These are phyloP conservation scores for Copidosoma aretas DNA, from an alignment of 2,888 invertebrate genomes.

Conservation along the genomic window DNA sequence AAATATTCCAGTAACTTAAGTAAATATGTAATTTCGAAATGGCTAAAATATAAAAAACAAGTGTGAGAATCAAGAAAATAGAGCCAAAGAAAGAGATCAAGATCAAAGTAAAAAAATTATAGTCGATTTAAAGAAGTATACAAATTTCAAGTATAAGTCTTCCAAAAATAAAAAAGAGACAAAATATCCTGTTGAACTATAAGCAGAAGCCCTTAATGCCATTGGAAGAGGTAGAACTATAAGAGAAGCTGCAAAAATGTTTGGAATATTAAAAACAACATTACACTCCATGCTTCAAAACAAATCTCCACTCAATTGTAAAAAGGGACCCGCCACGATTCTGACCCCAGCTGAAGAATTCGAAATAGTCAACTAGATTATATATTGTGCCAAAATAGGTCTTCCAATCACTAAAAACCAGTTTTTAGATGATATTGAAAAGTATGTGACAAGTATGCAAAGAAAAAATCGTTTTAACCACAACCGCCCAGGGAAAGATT, in stretches of 20 bases:
- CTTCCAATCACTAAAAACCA: slow-evolving; percentile 23
- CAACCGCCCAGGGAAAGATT: slow-evolving; percentile 23
- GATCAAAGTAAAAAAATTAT: too few species aligned
- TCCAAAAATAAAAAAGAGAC: too few species aligned
- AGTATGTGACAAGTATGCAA: neutral
- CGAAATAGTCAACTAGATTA: slow-evolving; percentile 17
- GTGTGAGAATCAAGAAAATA: too few species aligned
- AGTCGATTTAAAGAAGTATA: too few species aligned
- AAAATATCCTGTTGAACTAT: too few species aligned
- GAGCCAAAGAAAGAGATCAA: too few species aligned
- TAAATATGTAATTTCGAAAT: too few species aligned
- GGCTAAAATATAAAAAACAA: too few species aligned
- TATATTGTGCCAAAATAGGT: slow-evolving; percentile 12
- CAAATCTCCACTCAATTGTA: slow-evolving; percentile 16
- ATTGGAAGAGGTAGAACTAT: neutral
- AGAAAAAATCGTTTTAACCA: slow-evolving; percentile 32
- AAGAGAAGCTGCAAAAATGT: neutral
- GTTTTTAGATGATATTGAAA: slow-evolving; percentile 26
- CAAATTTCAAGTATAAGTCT: too few species aligned
- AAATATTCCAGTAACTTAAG: too few species aligned
- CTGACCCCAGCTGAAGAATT: slow-evolving; percentile 15
- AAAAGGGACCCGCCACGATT: slow-evolving; percentile 20
- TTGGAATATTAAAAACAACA: slow-evolving; percentile 3
- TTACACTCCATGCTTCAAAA: neutral
- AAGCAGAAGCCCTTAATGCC: too few species aligned